phyloP scores from a whole-genome alignment of 2,797 vertebrate species.

The Tiaroga cobitis region DNA sequence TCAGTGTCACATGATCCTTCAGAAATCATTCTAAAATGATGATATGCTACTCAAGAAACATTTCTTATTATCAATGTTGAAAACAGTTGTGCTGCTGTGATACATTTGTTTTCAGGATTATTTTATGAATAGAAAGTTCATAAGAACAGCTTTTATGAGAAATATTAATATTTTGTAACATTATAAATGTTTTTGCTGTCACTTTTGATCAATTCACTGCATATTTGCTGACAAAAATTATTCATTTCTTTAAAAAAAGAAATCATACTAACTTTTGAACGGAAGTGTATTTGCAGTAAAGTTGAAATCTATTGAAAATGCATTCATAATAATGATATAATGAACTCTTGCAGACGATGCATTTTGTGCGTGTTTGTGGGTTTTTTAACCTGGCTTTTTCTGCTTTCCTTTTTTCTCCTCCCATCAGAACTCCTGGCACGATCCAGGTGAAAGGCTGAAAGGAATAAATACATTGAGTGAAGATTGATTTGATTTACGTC shows the following conservation, averaged over 20 bases:
- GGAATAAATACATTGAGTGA: background rate
- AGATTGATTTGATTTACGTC: background rate
- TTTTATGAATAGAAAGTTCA: background rate
- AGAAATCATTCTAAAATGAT: background rate
- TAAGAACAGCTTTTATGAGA: background rate
- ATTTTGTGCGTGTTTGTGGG: background rate
- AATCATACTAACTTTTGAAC: background rate
- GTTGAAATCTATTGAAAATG: background rate
- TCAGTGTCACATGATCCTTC: background rate
- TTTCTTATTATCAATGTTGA: background rate
- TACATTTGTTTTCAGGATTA: background rate
- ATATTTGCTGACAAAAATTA: background rate
- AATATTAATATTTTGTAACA: background rate
- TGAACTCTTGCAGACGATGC: background rate
- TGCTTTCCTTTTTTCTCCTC: slow-evolving; percentile 95
- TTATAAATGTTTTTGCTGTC: background rate
- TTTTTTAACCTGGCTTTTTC: slow-evolving; percentile 91
- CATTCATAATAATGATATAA: background rate
- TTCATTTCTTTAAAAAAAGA: background rate
- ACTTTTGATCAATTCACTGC: background rate
- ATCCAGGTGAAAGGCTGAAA: slow-evolving; percentile 85
- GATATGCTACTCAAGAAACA: background rate
- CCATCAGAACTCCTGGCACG: slow-evolving; percentile 96
- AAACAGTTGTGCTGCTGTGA: background rate
- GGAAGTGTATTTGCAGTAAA: background rate